A percentile compares a stretch with the other conserved stretches of the same genome.
These are phyloP conservation scores for Condylostylus longicornis DNA, from an alignment of 1,140 invertebrate genomes.

Conservation along the genomic window DNA sequence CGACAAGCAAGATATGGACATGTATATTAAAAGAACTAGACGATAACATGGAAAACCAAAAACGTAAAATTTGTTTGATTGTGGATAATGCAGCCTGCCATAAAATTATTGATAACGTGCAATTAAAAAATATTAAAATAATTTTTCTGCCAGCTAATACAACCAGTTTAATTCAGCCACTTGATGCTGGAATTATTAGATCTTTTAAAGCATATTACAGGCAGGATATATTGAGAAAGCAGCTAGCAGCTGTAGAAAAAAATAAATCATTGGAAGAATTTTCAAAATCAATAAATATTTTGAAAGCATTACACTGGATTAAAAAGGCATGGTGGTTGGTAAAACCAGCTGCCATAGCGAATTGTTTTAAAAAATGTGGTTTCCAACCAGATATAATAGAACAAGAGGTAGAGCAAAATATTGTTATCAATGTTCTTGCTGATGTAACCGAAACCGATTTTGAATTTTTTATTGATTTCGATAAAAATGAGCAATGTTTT, in stretches of 20 bases:
- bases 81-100: conserved; percentile 22
- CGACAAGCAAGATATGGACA: too few relatives aligned
- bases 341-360: not conserved
- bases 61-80: conserved; percentile 15
- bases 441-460: too few relatives aligned
- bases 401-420: too few relatives aligned
- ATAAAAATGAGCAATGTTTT: not conserved
- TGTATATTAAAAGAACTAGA: too few relatives aligned
- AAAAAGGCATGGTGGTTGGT: not conserved
- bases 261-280: not conserved
- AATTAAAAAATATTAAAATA: not conserved
- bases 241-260: not conserved
- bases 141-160: not conserved
- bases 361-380: not conserved
- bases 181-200: conserved; percentile 1
- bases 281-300: conserved; percentile 1
- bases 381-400: too few relatives aligned
- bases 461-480: not conserved
- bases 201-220: not conserved
- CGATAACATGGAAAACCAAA: too few relatives aligned
- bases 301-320: not conserved
- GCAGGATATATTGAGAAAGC: not conserved
- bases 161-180: conserved; percentile 13
- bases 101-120: conserved; percentile 5
- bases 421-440: too few relatives aligned